These are phyloP conservation scores for Phlogophora meticulosa DNA, from an alignment of 2,888 invertebrate species.

Conservation along the genomic window DNA sequence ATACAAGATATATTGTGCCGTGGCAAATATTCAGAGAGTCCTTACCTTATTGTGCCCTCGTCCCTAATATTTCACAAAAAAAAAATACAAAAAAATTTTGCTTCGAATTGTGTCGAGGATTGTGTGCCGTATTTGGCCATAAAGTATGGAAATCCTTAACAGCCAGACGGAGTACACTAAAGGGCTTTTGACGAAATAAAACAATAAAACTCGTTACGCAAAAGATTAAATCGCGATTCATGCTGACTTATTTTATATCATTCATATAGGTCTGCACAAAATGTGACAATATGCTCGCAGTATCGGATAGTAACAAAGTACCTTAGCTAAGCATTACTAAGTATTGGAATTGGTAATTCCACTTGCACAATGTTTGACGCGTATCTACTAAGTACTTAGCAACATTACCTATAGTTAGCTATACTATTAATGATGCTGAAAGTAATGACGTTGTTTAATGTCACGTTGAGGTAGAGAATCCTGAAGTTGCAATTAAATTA, in stretches of 20 bases:
- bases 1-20: constrained; percentile 5
- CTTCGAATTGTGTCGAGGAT: constrained; percentile 33
- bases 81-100: constrained; percentile 28
- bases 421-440: constrained; percentile 25
- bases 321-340: constrained; percentile 3
- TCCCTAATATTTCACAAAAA: constrained; percentile 29
- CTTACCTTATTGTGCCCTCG: not conserved
- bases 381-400: constrained; percentile 13
- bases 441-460: constrained; percentile 42
- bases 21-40: not conserved
- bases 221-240: constrained; percentile 36
- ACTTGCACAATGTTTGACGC: constrained; percentile 34
- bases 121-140: constrained; percentile 60
- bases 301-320: constrained; percentile 29
- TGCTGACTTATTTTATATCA: constrained; percentile 20
- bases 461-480: constrained; percentile 32
- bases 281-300: constrained; percentile 1
- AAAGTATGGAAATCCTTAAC: constrained; percentile 69
- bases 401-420: constrained; percentile 17
- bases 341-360: constrained; percentile 35
- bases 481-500: constrained; percentile 68
- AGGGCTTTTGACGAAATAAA: constrained; percentile 59
- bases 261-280: constrained; percentile 13
- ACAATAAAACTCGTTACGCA: constrained; percentile 62
- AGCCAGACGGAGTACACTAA: constrained; percentile 50